Percentiles rank a stretch among this genome's conserved stretches.
Conservation (phyloP, 1,140 invertebrate species). For the Sycobia sp. region DNA sequence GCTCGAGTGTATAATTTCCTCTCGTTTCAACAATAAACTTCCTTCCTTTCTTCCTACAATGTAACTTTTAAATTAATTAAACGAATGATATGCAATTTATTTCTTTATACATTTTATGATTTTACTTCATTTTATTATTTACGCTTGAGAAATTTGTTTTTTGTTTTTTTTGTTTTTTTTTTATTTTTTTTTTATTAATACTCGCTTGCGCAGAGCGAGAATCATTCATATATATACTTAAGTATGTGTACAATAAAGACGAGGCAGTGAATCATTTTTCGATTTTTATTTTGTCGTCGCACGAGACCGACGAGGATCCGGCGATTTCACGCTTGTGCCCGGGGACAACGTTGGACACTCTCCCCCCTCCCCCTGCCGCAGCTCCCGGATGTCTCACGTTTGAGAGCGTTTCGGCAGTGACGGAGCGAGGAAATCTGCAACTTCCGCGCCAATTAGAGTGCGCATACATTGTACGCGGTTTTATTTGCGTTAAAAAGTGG, state of each 20-base stretch:
- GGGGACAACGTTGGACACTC: constrained; percentile 20
- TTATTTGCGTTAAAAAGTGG: too few relatives aligned
- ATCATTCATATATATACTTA: constrained; percentile 20
- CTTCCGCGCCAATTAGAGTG: too few relatives aligned
- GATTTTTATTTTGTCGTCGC: constrained; percentile 26
- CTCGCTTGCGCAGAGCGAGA: background rate
- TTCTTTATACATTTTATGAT: background rate
- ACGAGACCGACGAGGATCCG: constrained; percentile 33
- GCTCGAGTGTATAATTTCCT: background rate
- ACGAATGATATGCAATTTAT: background rate
- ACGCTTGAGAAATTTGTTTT: constrained; percentile 23
- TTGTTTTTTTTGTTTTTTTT: too few relatives aligned
- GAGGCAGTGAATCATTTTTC: constrained; percentile 19
- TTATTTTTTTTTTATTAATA: constrained; percentile 24
- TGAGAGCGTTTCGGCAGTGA: constrained; percentile 9
- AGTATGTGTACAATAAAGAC: constrained; percentile 11
- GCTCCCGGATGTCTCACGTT: constrained; percentile 20
- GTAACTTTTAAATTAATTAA: background rate
- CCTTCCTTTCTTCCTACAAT: background rate
- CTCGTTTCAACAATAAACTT: constrained; percentile 23
- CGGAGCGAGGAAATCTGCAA: constrained; percentile 14
- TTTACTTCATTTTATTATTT: constrained; percentile 22
- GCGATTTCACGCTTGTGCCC: constrained; percentile 30
- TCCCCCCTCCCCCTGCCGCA: too few relatives aligned
- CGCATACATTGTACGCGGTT: too few relatives aligned